Conservation (phyloP, 2,797 vertebrate species). For the Aeoliscus strigatus region DNA sequence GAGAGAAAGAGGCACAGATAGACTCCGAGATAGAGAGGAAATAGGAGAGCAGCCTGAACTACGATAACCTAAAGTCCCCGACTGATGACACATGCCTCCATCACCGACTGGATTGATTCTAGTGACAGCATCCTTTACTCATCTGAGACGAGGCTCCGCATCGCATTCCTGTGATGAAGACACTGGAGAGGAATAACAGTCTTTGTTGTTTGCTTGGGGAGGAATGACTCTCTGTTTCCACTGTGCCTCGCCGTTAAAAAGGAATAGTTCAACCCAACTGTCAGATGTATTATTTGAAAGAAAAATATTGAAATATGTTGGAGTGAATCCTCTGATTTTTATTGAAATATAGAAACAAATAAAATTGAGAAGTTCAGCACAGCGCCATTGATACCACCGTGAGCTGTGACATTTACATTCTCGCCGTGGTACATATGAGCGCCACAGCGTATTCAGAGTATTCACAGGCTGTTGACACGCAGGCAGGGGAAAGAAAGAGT, state of each 20-base stretch:
- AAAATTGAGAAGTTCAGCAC: too few species aligned
- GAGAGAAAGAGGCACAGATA: conserved; percentile 13
- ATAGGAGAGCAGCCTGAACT: conserved; percentile 32
- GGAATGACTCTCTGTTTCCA: conserved; percentile 3
- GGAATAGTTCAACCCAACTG: not conserved
- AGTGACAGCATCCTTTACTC: conserved; percentile 45
- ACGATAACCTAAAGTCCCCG: conserved; percentile 40
- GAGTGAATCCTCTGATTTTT: too few species aligned
- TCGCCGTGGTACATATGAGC: conserved; percentile 23
- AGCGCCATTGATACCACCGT: too few species aligned
- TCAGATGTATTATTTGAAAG: not conserved
- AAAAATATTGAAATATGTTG: too few species aligned
- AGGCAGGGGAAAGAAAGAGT: conserved; percentile 39
- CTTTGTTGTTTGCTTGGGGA: conserved; percentile 20
- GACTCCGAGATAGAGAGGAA: conserved; percentile 25
- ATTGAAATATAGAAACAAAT: too few species aligned
- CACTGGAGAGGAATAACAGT: conserved; percentile 6
- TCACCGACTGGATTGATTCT: conserved; percentile 33
- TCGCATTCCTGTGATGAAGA: conserved; percentile 31
- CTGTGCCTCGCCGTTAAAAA: not conserved
- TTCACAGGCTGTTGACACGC: conserved; percentile 29
- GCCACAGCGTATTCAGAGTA: conserved; percentile 36
- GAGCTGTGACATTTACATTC: too few species aligned
- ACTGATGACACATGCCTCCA: conserved; percentile 46
- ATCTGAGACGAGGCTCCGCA: conserved; percentile 12